Percentiles rank a stretch among this genome's conserved stretches.
Conservation (phyloP, 92 coral and sea anemone species). For the Umimayanthus chanpuru region DNA sequence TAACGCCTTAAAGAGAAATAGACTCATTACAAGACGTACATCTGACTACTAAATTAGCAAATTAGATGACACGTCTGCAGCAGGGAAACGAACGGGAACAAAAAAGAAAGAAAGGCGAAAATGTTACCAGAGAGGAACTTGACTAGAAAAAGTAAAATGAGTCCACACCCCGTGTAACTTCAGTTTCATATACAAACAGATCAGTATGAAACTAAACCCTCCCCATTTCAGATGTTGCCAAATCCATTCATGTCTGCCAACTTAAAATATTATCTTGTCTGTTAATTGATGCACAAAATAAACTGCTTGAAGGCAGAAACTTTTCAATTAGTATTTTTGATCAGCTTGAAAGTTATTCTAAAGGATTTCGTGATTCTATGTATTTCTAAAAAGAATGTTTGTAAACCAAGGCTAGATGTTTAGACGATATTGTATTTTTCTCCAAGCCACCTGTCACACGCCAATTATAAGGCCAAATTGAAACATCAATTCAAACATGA, state of each 20-base stretch:
- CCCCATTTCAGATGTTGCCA: neutral
- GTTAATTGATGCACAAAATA: neutral
- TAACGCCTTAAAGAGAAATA: conserved; percentile 15
- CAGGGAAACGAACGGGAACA: neutral
- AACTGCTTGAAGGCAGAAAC: conserved; percentile 20
- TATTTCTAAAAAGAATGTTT: conserved; percentile 24
- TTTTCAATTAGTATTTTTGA: neutral
- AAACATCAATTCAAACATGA: conserved; percentile 2
- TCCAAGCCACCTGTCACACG: conserved; percentile 30
- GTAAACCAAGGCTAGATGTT: conserved; percentile 25
- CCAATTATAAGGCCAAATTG: conserved; percentile 34
- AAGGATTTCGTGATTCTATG: conserved; percentile 36
- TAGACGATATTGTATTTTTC: conserved; percentile 12
- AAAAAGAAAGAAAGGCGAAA: neutral
- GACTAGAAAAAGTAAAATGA: neutral
- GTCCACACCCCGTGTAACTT: neutral
- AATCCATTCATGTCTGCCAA: neutral
- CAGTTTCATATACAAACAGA: neutral
- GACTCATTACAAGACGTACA: neutral
- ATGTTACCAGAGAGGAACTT: neutral
- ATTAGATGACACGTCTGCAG: neutral
- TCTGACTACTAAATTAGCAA: conserved; percentile 19
- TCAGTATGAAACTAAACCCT: neutral
- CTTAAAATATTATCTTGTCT: neutral
- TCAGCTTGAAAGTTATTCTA: conserved; percentile 2